A percentile compares a stretch with the other conserved stretches of the same genome.
These are phyloP conservation scores for Anisognathus igniventris DNA, from an alignment of 2,797 vertebrate genomes.

Conservation along the genomic window DNA sequence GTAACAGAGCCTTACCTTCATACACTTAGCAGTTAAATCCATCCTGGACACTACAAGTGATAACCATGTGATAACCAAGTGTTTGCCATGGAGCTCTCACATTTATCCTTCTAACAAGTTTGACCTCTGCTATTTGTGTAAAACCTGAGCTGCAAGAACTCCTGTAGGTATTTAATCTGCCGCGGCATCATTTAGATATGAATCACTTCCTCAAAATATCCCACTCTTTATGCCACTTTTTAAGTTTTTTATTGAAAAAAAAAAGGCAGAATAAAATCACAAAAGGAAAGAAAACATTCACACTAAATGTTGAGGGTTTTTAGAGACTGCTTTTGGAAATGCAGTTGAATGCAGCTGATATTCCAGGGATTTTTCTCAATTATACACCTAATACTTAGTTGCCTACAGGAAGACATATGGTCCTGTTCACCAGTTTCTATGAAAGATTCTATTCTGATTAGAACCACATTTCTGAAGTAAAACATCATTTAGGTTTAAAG, in stretches of 20 bases:
- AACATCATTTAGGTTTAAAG: background rate
- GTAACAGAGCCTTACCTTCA: background rate
- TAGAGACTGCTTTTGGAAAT: background rate
- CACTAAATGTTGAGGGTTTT: accelerated
- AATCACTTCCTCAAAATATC: background rate
- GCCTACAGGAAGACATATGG: background rate
- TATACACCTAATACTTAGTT: background rate
- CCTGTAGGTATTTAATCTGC: background rate
- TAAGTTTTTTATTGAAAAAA: background rate
- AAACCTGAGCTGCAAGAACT: background rate
- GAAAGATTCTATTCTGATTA: background rate
- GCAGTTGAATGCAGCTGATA: background rate
- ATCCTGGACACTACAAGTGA: background rate
- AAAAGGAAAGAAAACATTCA: background rate
- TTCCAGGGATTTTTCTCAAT: background rate
- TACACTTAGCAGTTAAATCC: background rate
- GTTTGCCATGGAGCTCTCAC: background rate
- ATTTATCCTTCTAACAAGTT: background rate
- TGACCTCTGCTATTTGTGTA: slow-evolving; percentile 15
- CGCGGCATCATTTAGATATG: background rate
- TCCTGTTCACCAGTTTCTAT: background rate
- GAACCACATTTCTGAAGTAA: background rate
- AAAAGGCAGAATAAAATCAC: background rate
- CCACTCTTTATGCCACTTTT: background rate
- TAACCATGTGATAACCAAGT: background rate